phyloP scores from a whole-genome alignment of 2,113 vertebrate genomes.

The Corvus cornix region DNA sequence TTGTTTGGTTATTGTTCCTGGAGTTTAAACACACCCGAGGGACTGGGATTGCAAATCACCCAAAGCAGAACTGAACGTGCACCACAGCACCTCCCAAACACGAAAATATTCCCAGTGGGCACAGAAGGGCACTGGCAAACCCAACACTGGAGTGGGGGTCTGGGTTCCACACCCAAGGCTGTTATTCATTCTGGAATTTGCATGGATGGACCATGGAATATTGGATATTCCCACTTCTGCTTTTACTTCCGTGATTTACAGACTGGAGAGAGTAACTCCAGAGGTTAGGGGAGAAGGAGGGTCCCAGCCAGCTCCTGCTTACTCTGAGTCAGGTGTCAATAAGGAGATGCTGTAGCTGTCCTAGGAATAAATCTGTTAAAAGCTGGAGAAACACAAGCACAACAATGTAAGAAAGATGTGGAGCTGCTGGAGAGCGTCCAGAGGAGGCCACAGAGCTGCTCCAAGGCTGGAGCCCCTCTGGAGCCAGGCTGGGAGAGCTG shows the following conservation, averaged over 20 bases:
- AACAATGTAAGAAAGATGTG: accelerated
- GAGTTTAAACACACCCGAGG: background rate
- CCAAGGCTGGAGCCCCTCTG: background rate
- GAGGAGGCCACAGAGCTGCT: accelerated
- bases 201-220: accelerated
- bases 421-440: background rate
- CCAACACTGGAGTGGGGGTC: background rate
- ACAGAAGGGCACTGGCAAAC: accelerated
- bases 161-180: background rate
- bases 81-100: too few species aligned
- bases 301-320: background rate
- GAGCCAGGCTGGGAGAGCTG: background rate
- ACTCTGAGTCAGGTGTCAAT: background rate
- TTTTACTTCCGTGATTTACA: accelerated
- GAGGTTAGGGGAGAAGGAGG: background rate
- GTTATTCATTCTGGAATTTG: accelerated
- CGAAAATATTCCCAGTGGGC: background rate
- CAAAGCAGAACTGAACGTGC: background rate
- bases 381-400: background rate
- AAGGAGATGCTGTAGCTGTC: background rate
- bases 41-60: background rate
- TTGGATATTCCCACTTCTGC: background rate
- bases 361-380: background rate
- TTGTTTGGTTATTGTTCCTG: slow-evolving; percentile 59
- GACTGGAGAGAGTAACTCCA: too few species aligned